These are phyloP conservation scores for Tragopan temminckii DNA, from an alignment of 2,797 vertebrate genomes.

Conservation along the genomic window DNA sequence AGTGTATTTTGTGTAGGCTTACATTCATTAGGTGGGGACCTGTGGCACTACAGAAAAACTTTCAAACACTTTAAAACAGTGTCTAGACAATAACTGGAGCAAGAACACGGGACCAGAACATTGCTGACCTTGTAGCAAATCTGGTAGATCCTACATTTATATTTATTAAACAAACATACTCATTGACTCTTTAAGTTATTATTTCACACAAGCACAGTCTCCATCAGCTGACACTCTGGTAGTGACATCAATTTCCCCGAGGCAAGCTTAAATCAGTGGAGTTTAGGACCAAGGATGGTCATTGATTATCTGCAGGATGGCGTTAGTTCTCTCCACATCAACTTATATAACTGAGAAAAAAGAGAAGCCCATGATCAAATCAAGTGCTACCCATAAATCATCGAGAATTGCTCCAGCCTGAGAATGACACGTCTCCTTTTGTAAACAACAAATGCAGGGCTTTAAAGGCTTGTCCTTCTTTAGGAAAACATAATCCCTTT, in stretches of 20 bases:
- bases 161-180: neutral
- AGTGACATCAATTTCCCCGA: neutral
- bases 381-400: neutral
- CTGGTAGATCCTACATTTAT: neutral
- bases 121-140: neutral
- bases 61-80: neutral
- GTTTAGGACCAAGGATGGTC: neutral
- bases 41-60: neutral
- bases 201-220: neutral
- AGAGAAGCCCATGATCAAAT: neutral
- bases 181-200: neutral
- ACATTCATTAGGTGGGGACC: neutral
- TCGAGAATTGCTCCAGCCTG: neutral
- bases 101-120: fast-evolving
- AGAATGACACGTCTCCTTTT: neutral
- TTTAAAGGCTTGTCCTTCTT: neutral
- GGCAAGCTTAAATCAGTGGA: neutral
- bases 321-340: neutral
- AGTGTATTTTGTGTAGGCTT: neutral
- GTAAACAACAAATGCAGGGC: neutral
- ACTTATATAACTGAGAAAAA: neutral
- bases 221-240: neutral
- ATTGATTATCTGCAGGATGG: neutral
- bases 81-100: neutral
- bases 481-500: neutral